phyloP scores from a whole-genome alignment of 2,888 invertebrate species.

The Campoplex capitator region DNA sequence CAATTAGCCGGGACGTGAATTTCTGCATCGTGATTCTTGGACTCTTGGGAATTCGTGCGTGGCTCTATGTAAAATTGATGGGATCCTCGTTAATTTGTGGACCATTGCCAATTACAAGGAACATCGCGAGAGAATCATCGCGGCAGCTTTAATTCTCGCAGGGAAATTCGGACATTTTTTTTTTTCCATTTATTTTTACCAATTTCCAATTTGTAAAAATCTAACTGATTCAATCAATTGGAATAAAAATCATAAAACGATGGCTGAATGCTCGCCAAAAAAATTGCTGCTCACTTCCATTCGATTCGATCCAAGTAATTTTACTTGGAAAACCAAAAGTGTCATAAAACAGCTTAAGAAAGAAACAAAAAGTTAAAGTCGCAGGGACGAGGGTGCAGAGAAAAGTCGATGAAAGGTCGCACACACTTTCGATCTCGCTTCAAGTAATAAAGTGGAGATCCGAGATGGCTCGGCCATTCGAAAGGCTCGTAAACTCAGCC shows the following conservation, averaged over 20 bases:
- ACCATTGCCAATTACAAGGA: constrained; percentile 13
- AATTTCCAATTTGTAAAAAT: neutral
- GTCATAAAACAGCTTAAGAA: neutral
- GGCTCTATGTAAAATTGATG: neutral
- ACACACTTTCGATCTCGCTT: constrained; percentile 72
- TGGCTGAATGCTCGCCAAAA: neutral
- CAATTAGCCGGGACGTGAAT: constrained; percentile 24
- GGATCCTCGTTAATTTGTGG: constrained; percentile 30
- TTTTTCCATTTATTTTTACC: neutral
- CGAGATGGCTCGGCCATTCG: constrained; percentile 76
- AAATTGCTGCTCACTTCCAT: neutral
- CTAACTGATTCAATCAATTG: too few relatives aligned
- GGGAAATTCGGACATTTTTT: neutral
- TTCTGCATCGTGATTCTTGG: constrained; percentile 19
- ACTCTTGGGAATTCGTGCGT: constrained; percentile 20
- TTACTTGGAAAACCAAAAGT: neutral
- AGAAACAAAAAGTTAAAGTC: constrained; percentile 38
- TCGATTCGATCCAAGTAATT: neutral
- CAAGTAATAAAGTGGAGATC: constrained; percentile 77
- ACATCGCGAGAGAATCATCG: neutral
- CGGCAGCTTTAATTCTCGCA: constrained; percentile 5
- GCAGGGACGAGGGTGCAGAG: constrained; percentile 41
- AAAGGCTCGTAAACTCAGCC: constrained; percentile 76
- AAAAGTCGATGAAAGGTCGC: constrained; percentile 43
- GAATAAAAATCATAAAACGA: too few relatives aligned